phyloP scores from a whole-genome alignment of 2,113 vertebrate species.

The Xyliphius kryptos region DNA sequence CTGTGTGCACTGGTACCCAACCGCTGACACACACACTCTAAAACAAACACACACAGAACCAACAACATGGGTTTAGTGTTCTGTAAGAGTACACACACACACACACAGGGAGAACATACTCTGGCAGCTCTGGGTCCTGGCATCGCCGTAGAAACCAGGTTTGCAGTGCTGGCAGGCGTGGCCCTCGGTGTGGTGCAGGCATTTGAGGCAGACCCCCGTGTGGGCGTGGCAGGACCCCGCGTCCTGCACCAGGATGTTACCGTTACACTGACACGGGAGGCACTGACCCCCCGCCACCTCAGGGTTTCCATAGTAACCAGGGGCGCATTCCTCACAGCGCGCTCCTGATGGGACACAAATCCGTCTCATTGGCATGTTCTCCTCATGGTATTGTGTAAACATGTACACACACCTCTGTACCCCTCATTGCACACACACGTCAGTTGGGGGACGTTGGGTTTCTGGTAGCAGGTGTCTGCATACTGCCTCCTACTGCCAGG shows the following conservation, averaged over 20 bases:
- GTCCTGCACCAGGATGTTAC: slow-evolving; percentile 85
- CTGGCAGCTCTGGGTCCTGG: slow-evolving; percentile 80
- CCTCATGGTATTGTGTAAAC: not conserved
- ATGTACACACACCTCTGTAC: slow-evolving; percentile 69
- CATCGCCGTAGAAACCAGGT: slow-evolving; percentile 79
- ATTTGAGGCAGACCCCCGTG: slow-evolving; percentile 76
- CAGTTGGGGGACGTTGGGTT: slow-evolving; percentile 64
- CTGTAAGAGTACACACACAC: not conserved
- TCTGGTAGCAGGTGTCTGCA: slow-evolving; percentile 80
- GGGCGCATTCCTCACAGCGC: slow-evolving; percentile 81
- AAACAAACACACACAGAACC: not conserved
- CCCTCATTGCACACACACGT: slow-evolving; percentile 78
- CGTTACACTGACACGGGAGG: slow-evolving; percentile 78
- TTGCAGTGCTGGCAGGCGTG: slow-evolving; percentile 76
- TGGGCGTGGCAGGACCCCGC: slow-evolving; percentile 74
- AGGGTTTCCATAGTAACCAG: slow-evolving; percentile 85
- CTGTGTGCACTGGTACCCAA: slow-evolving; percentile 63
- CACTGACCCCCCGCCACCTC: slow-evolving; percentile 71
- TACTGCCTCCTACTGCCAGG: slow-evolving; percentile 84
- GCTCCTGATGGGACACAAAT: slow-evolving; percentile 59
- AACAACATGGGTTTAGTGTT: not conserved
- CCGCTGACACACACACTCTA: slow-evolving; percentile 79
- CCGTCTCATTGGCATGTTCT: not conserved
- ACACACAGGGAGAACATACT: slow-evolving; percentile 71
- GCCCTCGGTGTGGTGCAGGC: slow-evolving; percentile 85